Evolutionary conservation across 1,140 invertebrate genomes (phyloP).

Genomic region (Coptotermes formosanus): DNA sequence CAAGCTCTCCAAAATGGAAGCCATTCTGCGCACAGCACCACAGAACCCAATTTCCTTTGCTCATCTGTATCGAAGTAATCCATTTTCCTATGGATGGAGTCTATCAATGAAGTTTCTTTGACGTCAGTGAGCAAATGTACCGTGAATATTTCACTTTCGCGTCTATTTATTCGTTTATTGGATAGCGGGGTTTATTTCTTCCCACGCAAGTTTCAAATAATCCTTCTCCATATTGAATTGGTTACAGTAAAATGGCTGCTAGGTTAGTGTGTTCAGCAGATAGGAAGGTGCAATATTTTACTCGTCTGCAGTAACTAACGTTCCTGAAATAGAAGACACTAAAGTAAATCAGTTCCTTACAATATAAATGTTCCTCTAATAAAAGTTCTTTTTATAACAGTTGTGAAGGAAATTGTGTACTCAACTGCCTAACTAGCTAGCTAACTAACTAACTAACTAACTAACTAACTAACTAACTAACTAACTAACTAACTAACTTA

Average conservation of each 20-base stretch:
- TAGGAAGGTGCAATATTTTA: background rate
- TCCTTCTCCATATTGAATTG: background rate
- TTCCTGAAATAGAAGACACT: too few species aligned
- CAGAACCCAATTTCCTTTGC: background rate
- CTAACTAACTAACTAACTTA: too few species aligned
- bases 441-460: too few species aligned
- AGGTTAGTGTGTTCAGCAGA: background rate
- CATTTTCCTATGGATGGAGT: constrained; percentile 12
- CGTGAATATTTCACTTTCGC: constrained; percentile 5
- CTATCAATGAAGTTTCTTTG: constrained; percentile 4
- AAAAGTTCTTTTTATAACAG: too few species aligned
- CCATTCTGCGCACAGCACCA: background rate
- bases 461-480: too few species aligned
- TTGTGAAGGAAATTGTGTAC: too few species aligned
- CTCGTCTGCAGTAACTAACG: too few species aligned
- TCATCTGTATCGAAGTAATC: background rate
- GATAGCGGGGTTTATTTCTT: background rate
- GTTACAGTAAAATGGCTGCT: background rate
- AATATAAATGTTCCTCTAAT: too few species aligned
- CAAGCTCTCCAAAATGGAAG: background rate
- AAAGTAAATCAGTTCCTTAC: too few species aligned
- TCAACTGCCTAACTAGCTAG: too few species aligned
- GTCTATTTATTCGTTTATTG: background rate
- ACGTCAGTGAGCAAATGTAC: constrained; percentile 15
- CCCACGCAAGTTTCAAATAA: background rate